Conservation (phyloP, 2,888 invertebrate genomes). For the Agrilus cyanescens region DNA sequence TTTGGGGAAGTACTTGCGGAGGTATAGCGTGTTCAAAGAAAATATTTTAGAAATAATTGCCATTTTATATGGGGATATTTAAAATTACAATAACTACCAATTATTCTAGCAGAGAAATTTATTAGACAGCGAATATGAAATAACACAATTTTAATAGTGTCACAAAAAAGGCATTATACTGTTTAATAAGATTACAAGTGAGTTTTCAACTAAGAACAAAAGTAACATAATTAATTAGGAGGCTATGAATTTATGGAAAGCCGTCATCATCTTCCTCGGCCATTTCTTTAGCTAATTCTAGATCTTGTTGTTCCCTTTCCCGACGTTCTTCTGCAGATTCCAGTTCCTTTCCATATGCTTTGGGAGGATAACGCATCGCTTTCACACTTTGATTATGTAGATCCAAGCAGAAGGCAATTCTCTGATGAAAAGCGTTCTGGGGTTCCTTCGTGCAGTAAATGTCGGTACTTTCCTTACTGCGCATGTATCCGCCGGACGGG, state of each 20-base stretch:
- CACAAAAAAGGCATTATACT: no score
- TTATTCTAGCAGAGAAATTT: no score
- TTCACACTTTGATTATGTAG: slow-evolving; percentile 98
- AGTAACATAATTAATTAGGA: background rate
- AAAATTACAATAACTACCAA: no score
- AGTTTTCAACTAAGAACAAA: no score
- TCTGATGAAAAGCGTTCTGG: slow-evolving; percentile 89
- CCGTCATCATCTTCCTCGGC: slow-evolving; percentile 98
- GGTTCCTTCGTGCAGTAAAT: slow-evolving; percentile 96
- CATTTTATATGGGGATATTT: no score
- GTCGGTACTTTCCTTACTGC: slow-evolving; percentile 94
- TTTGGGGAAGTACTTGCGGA: no score
- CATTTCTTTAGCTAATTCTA: slow-evolving; percentile 99
- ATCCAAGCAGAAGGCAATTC: slow-evolving; percentile 94
- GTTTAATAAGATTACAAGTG: no score
- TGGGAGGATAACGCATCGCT: slow-evolving; percentile 98
- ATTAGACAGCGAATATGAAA: no score
- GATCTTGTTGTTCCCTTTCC: slow-evolving; percentile 93
- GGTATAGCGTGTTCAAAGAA: no score
- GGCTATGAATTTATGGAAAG: slow-evolving; percentile 40
- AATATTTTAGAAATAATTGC: no score
- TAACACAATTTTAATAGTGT: no score
- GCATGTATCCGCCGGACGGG: slow-evolving; percentile 91
- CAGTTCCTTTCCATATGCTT: slow-evolving; percentile 94
- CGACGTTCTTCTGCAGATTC: slow-evolving; percentile 95